A percentile compares a stretch with the other conserved stretches of the same genome.
These are phyloP conservation scores for Penelope pileata DNA, from an alignment of 2,113 vertebrate species.

Conservation along the genomic window DNA sequence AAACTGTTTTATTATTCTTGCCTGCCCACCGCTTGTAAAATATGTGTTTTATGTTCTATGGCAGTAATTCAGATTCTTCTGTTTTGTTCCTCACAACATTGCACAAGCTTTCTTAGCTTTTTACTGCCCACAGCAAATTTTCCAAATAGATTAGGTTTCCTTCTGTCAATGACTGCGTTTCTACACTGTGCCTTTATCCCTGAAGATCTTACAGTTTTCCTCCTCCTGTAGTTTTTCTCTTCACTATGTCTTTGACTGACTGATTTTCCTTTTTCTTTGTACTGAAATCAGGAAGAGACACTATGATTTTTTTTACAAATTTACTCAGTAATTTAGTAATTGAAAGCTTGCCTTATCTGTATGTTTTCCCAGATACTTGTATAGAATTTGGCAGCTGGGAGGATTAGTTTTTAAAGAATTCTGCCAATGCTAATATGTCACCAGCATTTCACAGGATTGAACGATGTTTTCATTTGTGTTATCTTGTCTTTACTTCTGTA, in stretches of 20 bases:
- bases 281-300: not conserved
- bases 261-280: not conserved
- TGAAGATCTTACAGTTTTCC: not conserved
- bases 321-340: not conserved
- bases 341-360: not conserved
- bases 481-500: not conserved
- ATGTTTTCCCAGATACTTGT: not conserved
- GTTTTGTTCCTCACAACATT: not conserved
- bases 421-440: not conserved
- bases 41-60: not conserved
- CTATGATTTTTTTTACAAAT: not conserved
- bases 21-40: not conserved
- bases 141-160: conserved; percentile 7
- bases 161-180: not conserved
- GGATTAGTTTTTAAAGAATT: not conserved
- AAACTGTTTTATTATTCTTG: conserved; percentile 9
- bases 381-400: not conserved
- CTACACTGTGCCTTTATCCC: not conserved
- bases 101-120: not conserved
- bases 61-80: not conserved
- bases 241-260: not conserved
- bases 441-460: not conserved
- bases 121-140: conserved; percentile 11
- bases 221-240: not conserved
- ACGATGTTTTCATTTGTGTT: not conserved